phyloP scores from a whole-genome alignment of 2,888 invertebrate species.

The Noctua comes region DNA sequence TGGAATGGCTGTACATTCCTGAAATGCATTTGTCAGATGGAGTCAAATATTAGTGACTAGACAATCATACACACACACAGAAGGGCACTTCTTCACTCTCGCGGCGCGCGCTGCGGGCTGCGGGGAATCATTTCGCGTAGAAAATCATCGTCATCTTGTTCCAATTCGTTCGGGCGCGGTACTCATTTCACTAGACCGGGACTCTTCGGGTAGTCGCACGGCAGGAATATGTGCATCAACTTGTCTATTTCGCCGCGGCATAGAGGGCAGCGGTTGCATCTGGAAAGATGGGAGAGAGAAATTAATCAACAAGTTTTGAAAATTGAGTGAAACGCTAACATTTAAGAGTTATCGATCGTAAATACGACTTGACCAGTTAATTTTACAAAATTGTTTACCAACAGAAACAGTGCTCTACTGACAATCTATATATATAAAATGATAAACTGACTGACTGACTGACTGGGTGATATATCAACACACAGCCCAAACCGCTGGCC shows the following conservation, averaged over 20 bases:
- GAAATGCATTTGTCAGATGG: constrained; percentile 71
- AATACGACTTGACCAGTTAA: no score
- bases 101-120: constrained; percentile 2
- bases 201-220: constrained; percentile 89
- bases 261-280: constrained; percentile 93
- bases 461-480: no score
- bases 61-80: constrained; percentile 81
- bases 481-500: no score
- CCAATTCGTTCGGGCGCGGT: constrained; percentile 63
- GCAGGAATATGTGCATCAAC: constrained; percentile 93
- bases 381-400: no score
- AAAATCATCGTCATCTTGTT: constrained; percentile 63
- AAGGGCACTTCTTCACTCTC: constrained; percentile 41
- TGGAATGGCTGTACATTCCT: constrained; percentile 65
- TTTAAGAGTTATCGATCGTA: neutral
- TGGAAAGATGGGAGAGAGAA: constrained; percentile 73
- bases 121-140: constrained; percentile 55
- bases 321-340: neutral
- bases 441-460: no score
- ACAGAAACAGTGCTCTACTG: no score
- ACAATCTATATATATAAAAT: no score
- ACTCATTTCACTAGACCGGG: constrained; percentile 83
- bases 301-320: neutral
- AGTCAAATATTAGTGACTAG: constrained; percentile 82
- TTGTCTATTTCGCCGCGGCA: constrained; percentile 93